Conservation (phyloP, 1,140 invertebrate genomes). For the Homarus americanus region DNA sequence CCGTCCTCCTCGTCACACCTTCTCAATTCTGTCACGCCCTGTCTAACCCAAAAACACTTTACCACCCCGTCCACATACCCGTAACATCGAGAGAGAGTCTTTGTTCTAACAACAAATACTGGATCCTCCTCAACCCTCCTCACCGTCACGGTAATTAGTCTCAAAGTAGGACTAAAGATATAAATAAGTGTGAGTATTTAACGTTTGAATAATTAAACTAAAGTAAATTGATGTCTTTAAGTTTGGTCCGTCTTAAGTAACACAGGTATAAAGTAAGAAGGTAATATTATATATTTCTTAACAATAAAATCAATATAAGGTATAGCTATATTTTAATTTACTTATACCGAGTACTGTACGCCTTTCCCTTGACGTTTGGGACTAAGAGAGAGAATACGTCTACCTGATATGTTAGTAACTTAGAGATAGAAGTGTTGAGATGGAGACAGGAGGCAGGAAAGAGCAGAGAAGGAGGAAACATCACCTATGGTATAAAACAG, state of each 20-base stretch:
- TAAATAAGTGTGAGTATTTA: background rate
- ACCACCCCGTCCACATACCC: no score
- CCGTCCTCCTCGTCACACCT: no score
- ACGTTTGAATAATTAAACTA: background rate
- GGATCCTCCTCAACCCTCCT: no score
- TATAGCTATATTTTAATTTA: no score
- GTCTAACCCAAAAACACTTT: no score
- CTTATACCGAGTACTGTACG: background rate
- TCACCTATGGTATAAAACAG: background rate
- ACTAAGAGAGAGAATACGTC: background rate
- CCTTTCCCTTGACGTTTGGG: background rate
- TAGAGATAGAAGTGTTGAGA: no score
- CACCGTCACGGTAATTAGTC: no score
- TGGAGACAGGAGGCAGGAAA: no score
- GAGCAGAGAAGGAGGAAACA: slow-evolving; percentile 12
- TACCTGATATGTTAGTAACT: background rate
- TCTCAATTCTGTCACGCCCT: no score
- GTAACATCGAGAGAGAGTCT: background rate
- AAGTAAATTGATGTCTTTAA: background rate
- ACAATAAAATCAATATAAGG: no score
- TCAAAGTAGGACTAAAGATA: background rate
- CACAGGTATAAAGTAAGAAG: background rate
- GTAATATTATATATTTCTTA: background rate
- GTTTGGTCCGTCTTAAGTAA: background rate
- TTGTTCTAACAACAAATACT: background rate